Percentiles rank a stretch among this genome's conserved stretches.
These are phyloP conservation scores for Brachypalpus laphriformis DNA, from an alignment of 2,888 invertebrate genomes.

Conservation along the genomic window DNA sequence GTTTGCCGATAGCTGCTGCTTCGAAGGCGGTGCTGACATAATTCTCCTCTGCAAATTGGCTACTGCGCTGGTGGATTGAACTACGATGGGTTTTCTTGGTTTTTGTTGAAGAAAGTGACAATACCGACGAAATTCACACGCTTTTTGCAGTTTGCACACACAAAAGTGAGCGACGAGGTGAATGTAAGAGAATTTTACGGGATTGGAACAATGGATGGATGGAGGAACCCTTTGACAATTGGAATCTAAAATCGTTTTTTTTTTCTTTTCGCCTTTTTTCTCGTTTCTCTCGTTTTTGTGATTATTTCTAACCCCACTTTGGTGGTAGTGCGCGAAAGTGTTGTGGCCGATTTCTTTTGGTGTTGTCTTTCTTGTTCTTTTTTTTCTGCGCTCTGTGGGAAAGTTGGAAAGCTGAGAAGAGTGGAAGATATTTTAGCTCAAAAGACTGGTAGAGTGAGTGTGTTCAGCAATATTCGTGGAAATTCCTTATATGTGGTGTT, in stretches of 20 bases:
- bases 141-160: conserved; percentile 73
- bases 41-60: conserved; percentile 41
- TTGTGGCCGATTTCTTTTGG: conserved; percentile 71
- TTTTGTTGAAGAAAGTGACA: conserved; percentile 61
- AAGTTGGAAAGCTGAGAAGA: conserved; percentile 52
- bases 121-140: conserved; percentile 69
- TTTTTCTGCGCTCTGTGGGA: conserved; percentile 34
- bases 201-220: conserved; percentile 72
- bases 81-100: conserved; percentile 1
- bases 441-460: conserved; percentile 42
- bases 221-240: conserved; percentile 72
- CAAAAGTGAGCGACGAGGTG: conserved; percentile 69
- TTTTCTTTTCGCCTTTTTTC: not conserved
- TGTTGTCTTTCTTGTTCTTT: conserved; percentile 66
- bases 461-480: conserved; percentile 3
- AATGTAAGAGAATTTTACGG: conserved; percentile 71
- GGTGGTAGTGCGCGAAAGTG: conserved; percentile 72
- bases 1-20: conserved; percentile 75
- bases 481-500: too few species aligned
- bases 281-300: conserved; percentile 35
- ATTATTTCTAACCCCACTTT: conserved; percentile 73
- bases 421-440: conserved; percentile 26
- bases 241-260: conserved; percentile 50
- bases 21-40: conserved; percentile 73
- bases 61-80: conserved; percentile 21